Base-by-base conservation (phyloP, 2,113 vertebrate genomes). In the Rhizomys pruinosus region DNA sequence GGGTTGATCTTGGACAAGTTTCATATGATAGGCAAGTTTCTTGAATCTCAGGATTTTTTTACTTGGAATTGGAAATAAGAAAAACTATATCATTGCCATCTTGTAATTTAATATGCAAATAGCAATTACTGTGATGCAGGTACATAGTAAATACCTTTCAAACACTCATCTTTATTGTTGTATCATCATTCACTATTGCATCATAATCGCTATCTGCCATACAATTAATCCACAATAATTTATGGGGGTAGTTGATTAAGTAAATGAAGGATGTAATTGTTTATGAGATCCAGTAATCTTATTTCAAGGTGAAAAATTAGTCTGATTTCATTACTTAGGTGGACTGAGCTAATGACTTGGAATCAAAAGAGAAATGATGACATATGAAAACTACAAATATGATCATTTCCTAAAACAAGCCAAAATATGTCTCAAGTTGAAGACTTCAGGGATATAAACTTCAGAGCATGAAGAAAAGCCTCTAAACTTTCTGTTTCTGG, bases 281-380 rank as follows among this genome's bases (percentile, higher is more conserved):
- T 69, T 57, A 71, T 64, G n/a, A 85, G 37, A 77, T 39, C 44
- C 69, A 73, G 72, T 39, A 44, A 91, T 64, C 11, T 92, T 71
- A 84, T 92, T 84, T 76, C 59, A 73, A 94, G 77, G 66, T 80
- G 42, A 87, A 90, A 87, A 85, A 84, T 34, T 59, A 42, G 55
- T 89, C 47, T 69, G 81, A 91, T 84, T 92, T 64, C 87, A n/a
- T 77, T 95, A 84, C 66, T 29, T 77, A 84, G 69, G 76, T 20
- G 59, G 76, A 84, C 29, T 25, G 7, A 80, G n/a, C 73, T 84
- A 93, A 34, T 63, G 34, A 95, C 79, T 52, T 52, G 64, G 47
- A 93, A 55, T n/a, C 47, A 73, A 94, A 91, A 73, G 17, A 81
- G 22, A 82, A 91, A 34, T 13, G 3, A 79, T 1, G 61, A 2